phyloP scores from a whole-genome alignment of 2,113 vertebrate genomes.

The Rhinoptilus africanus region DNA sequence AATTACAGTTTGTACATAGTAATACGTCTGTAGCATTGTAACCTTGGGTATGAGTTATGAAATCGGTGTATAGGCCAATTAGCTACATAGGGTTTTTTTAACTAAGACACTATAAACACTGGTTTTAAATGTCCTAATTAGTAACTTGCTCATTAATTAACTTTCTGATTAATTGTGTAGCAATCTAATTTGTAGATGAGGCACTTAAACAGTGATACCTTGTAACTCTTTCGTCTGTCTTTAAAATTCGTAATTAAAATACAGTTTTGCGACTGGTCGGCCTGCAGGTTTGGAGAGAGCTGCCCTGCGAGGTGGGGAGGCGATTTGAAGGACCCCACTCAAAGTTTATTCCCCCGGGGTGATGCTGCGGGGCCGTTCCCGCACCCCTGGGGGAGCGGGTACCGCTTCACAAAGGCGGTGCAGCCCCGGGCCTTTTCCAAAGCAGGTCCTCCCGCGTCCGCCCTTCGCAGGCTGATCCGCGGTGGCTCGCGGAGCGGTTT shows the following conservation, averaged over 20 bases:
- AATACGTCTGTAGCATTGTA: constrained; percentile 73
- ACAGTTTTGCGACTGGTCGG: constrained; percentile 24
- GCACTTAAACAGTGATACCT: constrained; percentile 78
- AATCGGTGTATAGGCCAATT: constrained; percentile 76
- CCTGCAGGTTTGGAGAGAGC: not conserved
- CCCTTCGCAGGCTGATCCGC: not conserved
- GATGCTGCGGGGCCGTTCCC: not conserved
- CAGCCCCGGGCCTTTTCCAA: not conserved
- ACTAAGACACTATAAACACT: constrained; percentile 77
- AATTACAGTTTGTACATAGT: constrained; percentile 75
- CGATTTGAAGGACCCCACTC: not conserved
- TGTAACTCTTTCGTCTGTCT: constrained; percentile 74
- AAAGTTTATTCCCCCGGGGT: not conserved
- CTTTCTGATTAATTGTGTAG: constrained; percentile 85
- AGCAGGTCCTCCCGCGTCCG: accelerated
- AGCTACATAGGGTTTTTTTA: constrained; percentile 64
- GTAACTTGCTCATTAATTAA: constrained; percentile 85
- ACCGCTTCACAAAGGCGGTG: accelerated
- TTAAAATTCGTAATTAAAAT: constrained; percentile 70
- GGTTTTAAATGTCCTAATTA: constrained; percentile 82
- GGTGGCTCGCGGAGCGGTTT: not conserved
- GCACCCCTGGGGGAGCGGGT: not conserved
- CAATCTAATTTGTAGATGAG: constrained; percentile 83
- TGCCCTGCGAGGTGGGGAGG: not conserved
- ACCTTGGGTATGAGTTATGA: constrained; percentile 76